Conservation (phyloP, 2,888 invertebrate genomes). For the Xylota sylvarum region DNA sequence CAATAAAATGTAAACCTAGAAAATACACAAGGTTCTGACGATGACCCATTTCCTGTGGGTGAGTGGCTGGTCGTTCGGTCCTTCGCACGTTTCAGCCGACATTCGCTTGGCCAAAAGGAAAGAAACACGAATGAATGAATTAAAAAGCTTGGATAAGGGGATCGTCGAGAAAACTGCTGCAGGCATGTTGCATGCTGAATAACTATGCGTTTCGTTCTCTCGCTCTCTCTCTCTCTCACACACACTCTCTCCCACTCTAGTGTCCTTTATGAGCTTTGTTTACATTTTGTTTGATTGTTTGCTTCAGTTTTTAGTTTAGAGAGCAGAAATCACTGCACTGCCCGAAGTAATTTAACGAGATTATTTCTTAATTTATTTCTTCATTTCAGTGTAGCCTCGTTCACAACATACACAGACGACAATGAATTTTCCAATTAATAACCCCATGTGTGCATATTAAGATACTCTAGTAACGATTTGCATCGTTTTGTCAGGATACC, state of each 20-base stretch:
- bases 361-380: conserved; percentile 35
- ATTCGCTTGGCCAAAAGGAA: conserved; percentile 30
- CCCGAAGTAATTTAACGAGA: conserved; percentile 32
- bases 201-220: conserved; percentile 10
- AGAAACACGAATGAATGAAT: conserved; percentile 46
- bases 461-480: background rate
- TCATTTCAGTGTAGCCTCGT: background rate
- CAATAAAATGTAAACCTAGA: conserved; percentile 19
- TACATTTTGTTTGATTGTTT: conserved; percentile 40
- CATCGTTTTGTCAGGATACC: background rate
- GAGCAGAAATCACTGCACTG: conserved; percentile 46
- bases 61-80: conserved; percentile 31
- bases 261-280: conserved; percentile 45
- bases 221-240: too few relatives aligned
- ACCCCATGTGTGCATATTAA: background rate
- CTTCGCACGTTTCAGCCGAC: conserved; percentile 44
- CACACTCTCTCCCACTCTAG: background rate
- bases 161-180: conserved; percentile 45
- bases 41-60: conserved; percentile 54
- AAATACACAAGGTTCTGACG: conserved; percentile 38
- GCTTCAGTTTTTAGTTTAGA: conserved; percentile 26
- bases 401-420: background rate
- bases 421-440: conserved; percentile 5
- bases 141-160: conserved; percentile 35
- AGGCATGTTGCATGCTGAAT: conserved; percentile 44